Evolutionary conservation across 1,140 invertebrate species (phyloP), one percentile per base, ranked within the genome.

Genomic region (Drosophila rufa): DNA sequence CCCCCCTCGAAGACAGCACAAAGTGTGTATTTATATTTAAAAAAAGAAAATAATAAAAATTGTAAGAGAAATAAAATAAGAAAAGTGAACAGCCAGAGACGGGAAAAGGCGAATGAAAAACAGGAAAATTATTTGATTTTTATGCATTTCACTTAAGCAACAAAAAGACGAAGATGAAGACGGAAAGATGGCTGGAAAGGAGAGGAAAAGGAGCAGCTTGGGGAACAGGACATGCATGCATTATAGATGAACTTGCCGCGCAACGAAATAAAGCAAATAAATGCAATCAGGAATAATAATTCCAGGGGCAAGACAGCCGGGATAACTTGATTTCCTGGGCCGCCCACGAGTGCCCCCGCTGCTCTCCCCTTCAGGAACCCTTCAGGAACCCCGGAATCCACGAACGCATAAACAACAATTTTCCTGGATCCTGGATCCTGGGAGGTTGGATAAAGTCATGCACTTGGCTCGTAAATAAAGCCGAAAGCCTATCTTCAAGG

Each of bases 81-180:
- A 71, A 53, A 56, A 53, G 68, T 17, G 40, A 70, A 48, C 57
- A 79, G 56, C 11, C 15, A 9, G 19, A 33, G 38, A 38, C 5
- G 17, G 22, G 15, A 47, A 58, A 38, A 50, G 53, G 68, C 64
- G 80, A 83, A 82, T 77, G 71, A 83, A 77, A 87, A 80, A 80
- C 84, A 89, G 84, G 84, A 89, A 89, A 89, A 89, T 89, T 89
- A 89, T 89, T 89, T 89, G 80, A 89, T 89, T 89, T 89, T 89
- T 84, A 89, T 81, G 84, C 85, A 84, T 89, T 89, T 84, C 78
- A 85, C 78, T 89, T 87, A 89, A 75, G 84, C 65, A 87, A 71
- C 70, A 87, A 86, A 86, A 87, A 82, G 71, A 56, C 12, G 25
- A 67, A 45, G 58, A 66, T 47, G 42, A 62, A 38, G 42, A 30